These are phyloP conservation scores for Pterocles orientalis DNA, from an alignment of 2,113 vertebrate species.

Conservation along the genomic window DNA sequence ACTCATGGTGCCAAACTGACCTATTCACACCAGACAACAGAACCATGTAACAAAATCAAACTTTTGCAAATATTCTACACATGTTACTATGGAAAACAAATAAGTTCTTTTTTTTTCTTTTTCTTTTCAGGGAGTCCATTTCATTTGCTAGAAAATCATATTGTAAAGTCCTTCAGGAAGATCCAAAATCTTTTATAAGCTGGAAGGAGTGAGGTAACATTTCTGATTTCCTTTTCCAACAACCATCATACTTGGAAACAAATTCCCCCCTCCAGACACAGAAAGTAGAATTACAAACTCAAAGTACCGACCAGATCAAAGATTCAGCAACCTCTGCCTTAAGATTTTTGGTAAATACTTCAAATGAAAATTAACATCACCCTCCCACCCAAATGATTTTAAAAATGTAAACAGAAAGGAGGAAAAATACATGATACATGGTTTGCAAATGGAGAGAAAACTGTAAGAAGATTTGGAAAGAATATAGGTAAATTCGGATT, in stretches of 20 bases:
- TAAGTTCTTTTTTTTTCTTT: background rate
- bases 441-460: background rate
- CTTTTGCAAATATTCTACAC: background rate
- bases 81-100: background rate
- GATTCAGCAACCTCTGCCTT: background rate
- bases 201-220: background rate
- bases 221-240: background rate
- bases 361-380: background rate
- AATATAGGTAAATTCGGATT: background rate
- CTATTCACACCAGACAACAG: background rate
- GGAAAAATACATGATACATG: background rate
- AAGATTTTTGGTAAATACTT: background rate
- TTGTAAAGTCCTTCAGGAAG: background rate
- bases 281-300: background rate
- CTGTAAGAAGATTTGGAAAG: background rate
- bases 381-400: background rate
- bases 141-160: background rate
- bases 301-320: background rate
- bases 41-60: conserved; percentile 24
- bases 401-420: background rate
- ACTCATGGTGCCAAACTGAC: background rate
- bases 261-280: background rate
- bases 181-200: background rate
- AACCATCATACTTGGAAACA: background rate
- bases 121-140: background rate